Evolutionary conservation across 2,888 invertebrate species (phyloP).

Genomic region (Caenorhabditis sp.): DNA sequence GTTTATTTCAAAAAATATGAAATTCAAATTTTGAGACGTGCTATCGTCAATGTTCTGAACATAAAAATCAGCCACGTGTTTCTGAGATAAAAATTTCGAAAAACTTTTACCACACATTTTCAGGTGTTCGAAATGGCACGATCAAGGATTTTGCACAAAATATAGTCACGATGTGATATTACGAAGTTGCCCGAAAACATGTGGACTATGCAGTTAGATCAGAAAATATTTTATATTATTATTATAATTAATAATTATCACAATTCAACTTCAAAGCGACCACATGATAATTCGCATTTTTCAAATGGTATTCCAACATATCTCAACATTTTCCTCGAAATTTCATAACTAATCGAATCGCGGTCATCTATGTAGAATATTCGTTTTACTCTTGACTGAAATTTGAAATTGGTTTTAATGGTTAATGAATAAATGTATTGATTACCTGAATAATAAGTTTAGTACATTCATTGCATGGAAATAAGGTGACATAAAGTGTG

Average conservation of each 20-base stretch:
- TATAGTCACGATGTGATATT: conserved; percentile 14
- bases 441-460: conserved; percentile 77
- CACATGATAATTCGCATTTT: conserved; percentile 15
- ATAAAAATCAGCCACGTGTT: neutral
- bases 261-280: conserved; percentile 8
- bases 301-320: conserved; percentile 25
- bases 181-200: conserved; percentile 33
- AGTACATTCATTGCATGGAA: conserved; percentile 97
- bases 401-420: too few relatives aligned
- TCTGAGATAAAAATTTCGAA: neutral
- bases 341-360: conserved; percentile 22
- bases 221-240: neutral
- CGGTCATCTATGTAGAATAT: conserved; percentile 42
- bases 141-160: conserved; percentile 31
- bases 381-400: conserved; percentile 32
- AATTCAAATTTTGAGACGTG: too few relatives aligned
- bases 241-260: conserved; percentile 2
- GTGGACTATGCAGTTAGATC: conserved; percentile 25
- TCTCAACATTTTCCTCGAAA: conserved; percentile 41
- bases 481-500: conserved; percentile 86
- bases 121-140: conserved; percentile 19
- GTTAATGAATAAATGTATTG: too few relatives aligned
- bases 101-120: neutral
- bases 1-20: too few relatives aligned
- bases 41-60: too few relatives aligned